These are phyloP conservation scores for Chironomus striatipennis DNA, from an alignment of 1,140 invertebrate species.

Conservation along the genomic window DNA sequence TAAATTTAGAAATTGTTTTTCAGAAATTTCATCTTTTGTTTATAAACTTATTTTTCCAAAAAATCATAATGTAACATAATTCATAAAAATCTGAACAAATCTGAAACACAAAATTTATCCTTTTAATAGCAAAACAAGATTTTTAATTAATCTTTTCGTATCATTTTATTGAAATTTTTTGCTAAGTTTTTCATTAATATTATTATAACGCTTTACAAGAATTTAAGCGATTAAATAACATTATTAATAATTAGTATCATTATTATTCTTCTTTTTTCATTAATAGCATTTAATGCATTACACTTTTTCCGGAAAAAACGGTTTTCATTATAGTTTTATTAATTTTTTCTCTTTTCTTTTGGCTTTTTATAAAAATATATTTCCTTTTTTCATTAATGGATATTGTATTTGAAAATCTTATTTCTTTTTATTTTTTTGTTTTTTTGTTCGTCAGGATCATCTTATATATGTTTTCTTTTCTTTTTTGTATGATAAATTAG, in stretches of 20 bases:
- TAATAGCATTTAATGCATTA: slow-evolving; percentile 1
- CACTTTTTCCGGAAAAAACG: slow-evolving; percentile 1
- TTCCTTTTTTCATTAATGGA: not conserved
- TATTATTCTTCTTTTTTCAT: not conserved
- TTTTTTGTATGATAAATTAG: too few species aligned
- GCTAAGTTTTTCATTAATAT: not conserved
- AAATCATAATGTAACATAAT: too few species aligned
- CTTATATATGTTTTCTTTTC: not conserved
- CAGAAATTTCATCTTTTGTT: too few species aligned
- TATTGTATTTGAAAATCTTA: not conserved
- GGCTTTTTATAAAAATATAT: not conserved
- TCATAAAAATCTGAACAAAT: too few species aligned
- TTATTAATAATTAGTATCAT: not conserved
- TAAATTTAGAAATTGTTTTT: too few species aligned
- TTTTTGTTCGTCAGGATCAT: not conserved
- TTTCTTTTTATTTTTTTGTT: not conserved
- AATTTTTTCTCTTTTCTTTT: not conserved
- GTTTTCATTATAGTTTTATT: not conserved
- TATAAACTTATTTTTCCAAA: too few species aligned
- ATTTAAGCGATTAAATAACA: slow-evolving; percentile 14
- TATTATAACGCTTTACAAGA: not conserved
- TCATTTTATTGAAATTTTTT: slow-evolving; percentile 15
- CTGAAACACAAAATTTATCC: too few species aligned
- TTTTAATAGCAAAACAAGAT: too few species aligned
- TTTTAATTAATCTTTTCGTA: not conserved